Conservation (phyloP, 1,140 invertebrate species). For the Drosophila kepulauana region DNA sequence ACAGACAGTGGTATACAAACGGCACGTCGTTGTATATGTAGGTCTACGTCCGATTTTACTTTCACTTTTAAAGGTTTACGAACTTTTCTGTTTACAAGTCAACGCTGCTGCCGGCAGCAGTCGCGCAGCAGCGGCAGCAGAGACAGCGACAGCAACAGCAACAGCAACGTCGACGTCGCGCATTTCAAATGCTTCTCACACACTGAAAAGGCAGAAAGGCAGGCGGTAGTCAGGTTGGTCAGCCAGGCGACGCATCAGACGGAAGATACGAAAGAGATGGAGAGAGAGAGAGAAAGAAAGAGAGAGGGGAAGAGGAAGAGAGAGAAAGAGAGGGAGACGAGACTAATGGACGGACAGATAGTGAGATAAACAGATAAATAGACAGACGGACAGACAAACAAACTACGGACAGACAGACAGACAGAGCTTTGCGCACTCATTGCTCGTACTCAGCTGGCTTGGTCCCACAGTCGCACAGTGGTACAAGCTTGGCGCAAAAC, state of each 20-base stretch:
- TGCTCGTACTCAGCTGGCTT: neutral
- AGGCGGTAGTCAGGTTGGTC: slow-evolving; percentile 8
- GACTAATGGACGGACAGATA: slow-evolving; percentile 3
- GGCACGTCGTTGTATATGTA: slow-evolving; percentile 77
- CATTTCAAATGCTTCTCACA: slow-evolving; percentile 62
- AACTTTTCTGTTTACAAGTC: slow-evolving; percentile 85
- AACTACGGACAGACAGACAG: neutral
- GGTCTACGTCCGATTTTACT: slow-evolving; percentile 85
- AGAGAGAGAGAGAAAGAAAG: slow-evolving; percentile 3
- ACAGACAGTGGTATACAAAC: slow-evolving; percentile 11
- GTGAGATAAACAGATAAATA: neutral
- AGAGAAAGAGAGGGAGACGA: no score
- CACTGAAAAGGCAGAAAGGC: slow-evolving; percentile 15
- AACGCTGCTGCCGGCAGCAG: slow-evolving; percentile 55
- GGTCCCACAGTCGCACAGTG: slow-evolving; percentile 21
- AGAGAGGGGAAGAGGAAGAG: neutral
- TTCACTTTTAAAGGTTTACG: slow-evolving; percentile 85
- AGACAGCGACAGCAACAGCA: slow-evolving; percentile 25
- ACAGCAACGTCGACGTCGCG: slow-evolving; percentile 34
- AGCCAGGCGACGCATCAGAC: slow-evolving; percentile 6
- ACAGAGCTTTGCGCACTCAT: neutral
- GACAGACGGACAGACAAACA: slow-evolving; percentile 12
- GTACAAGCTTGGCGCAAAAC: neutral
- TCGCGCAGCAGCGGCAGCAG: slow-evolving; percentile 25
- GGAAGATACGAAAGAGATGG: slow-evolving; percentile 7